These are phyloP conservation scores for Eupithecia subumbrata DNA, from an alignment of 2,888 invertebrate genomes.

Conservation along the genomic window DNA sequence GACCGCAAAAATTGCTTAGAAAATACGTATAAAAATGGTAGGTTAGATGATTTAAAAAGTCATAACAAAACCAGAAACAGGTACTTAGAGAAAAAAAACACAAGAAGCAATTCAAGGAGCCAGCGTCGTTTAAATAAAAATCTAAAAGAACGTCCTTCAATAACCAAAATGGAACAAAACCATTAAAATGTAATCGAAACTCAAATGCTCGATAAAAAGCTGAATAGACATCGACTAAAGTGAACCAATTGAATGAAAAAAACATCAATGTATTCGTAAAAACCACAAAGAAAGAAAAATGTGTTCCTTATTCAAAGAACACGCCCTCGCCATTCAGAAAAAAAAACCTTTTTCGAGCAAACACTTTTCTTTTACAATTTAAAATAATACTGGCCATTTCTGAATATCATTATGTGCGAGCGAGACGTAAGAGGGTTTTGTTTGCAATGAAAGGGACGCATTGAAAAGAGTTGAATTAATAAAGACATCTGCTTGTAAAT, in stretches of 20 bases:
- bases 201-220: constrained; percentile 49
- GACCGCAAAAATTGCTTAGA: no score
- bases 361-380: constrained; percentile 62
- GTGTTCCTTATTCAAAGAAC: constrained; percentile 51
- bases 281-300: constrained; percentile 53
- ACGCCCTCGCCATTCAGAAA: constrained; percentile 52
- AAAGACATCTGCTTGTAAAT: constrained; percentile 69
- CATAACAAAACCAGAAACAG: neutral
- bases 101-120: constrained; percentile 11
- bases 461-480: constrained; percentile 52
- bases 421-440: constrained; percentile 54
- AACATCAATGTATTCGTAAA: constrained; percentile 61
- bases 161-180: constrained; percentile 48
- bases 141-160: constrained; percentile 32
- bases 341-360: constrained; percentile 65
- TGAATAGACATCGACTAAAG: constrained; percentile 56
- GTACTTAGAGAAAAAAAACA: neutral
- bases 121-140: constrained; percentile 20
- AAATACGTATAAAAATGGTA: neutral
- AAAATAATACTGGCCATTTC: constrained; percentile 72
- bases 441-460: constrained; percentile 53
- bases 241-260: constrained; percentile 59
- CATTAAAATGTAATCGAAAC: constrained; percentile 57
- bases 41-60: neutral
- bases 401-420: constrained; percentile 63